Base-by-base conservation (phyloP, 1,140 invertebrate species). In the Agrilus planipennis region DNA sequence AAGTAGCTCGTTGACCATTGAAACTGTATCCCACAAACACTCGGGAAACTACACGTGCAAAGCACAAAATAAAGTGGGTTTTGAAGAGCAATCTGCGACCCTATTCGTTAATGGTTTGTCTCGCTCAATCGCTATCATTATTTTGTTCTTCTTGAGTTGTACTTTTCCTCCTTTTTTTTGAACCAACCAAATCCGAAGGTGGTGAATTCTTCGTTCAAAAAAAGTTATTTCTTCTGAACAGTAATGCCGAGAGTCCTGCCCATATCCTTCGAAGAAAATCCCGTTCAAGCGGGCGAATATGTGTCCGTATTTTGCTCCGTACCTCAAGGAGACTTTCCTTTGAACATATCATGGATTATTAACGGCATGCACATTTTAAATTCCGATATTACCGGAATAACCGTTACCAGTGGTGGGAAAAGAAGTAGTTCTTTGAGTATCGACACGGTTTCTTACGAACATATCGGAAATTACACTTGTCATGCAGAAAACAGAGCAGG, bases 391-490 rank as follows among this genome's bases (percentile, higher is more conserved):
- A 69, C 75, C 37, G 77, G 84, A 52, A 69, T 94, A 56, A 68
- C 70, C 54, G 70, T 88, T 53, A 67, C 72, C 43, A 72, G 81
- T 75, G 77, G 75, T 58, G 72, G 86, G 64, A 75, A 87, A 68
- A 70, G 79, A 55, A 71, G 80, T 50, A 86, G 81, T 52, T 76
- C 81, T 47, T 63, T 89, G 45, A 81, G 76, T 40, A 85, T 89
- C 51, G 77, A 84, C 52, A 76, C 76, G 44, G 80, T 83, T n/a
- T 71, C 73, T 39, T 79, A 77, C 28, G 68, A 72, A 34, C 85
- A 90, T 59, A 74, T 73, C 56, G 83, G 83, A 45, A 77, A 76
- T 47, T 91, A 89, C 55, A 86, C 81, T 44, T 91, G 87, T 62
- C 70, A 77, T 49, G 82, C 78, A 34, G 76, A 66, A 50, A 86